Conservation (phyloP, 1,140 invertebrate species). For the Argopecten irradians region DNA sequence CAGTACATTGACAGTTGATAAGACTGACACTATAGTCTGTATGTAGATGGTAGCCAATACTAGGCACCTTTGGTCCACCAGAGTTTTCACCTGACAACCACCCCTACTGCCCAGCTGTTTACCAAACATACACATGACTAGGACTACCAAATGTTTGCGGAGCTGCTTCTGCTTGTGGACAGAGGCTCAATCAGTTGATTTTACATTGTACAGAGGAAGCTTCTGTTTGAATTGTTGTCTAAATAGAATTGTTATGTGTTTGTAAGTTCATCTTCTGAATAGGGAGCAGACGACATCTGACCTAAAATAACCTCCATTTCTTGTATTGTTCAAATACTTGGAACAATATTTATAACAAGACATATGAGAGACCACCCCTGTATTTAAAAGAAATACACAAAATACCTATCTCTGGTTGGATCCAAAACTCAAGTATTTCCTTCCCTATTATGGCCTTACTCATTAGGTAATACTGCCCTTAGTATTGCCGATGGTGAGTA, state of each 20-base stretch:
- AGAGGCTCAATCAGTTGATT: constrained; percentile 9
- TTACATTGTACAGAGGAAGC: background rate
- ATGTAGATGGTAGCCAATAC: too few species aligned
- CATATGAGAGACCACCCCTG: background rate
- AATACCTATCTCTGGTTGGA: too few species aligned
- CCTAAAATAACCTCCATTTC: background rate
- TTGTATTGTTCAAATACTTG: background rate
- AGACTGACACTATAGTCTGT: too few species aligned
- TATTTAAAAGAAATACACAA: background rate
- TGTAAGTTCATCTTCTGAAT: background rate
- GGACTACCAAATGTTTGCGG: background rate
- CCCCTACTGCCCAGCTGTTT: background rate
- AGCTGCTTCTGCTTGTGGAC: background rate
- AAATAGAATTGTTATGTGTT: constrained; percentile 10
- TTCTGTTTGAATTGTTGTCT: background rate
- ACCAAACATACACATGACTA: background rate
- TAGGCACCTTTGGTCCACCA: too few species aligned
- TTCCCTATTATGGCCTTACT: too few species aligned
- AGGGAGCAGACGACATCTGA: background rate
- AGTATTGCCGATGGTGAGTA: too few species aligned
- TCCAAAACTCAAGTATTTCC: too few species aligned
- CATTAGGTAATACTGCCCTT: too few species aligned
- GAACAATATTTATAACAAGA: background rate
- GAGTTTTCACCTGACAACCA: background rate
- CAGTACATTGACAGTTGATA: too few species aligned